A percentile compares a stretch with the other conserved stretches of the same genome.
Evolutionary conservation across 2,797 vertebrate genomes (phyloP).

Genomic region (Fundulus diaphanus): DNA sequence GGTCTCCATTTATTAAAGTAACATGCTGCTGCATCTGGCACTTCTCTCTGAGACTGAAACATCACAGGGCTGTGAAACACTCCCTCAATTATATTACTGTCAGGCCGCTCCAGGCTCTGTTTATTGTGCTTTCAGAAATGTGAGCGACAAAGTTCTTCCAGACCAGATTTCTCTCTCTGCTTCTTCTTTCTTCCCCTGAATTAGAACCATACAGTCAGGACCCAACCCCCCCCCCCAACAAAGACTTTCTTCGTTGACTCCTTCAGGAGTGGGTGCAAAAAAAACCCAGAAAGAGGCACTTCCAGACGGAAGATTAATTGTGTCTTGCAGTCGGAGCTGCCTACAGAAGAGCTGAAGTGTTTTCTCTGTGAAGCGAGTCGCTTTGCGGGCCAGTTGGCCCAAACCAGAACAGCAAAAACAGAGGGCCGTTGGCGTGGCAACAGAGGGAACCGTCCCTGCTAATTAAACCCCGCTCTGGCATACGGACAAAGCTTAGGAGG

Average conservation of each 20-base stretch:
- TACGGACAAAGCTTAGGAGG: slow-evolving; percentile 44
- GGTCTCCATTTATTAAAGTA: slow-evolving; percentile 59
- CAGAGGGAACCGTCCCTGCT: slow-evolving; percentile 70
- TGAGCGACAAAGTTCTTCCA: slow-evolving; percentile 22
- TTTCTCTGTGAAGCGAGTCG: slow-evolving; percentile 37
- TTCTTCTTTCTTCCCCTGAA: slow-evolving; percentile 9
- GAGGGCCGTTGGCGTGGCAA: slow-evolving; percentile 68
- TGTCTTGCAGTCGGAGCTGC: slow-evolving; percentile 60
- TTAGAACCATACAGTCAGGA: slow-evolving; percentile 42
- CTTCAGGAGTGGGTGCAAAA: slow-evolving; percentile 10
- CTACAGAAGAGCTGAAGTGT: slow-evolving; percentile 48
- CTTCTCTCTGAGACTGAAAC: slow-evolving; percentile 29
- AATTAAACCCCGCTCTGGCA: slow-evolving; percentile 41
- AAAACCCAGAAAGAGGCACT: slow-evolving; percentile 12
- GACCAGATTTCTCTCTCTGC: slow-evolving; percentile 23
- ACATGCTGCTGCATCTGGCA: slow-evolving; percentile 56
- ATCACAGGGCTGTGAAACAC: slow-evolving; percentile 43
- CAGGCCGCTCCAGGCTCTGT: slow-evolving; percentile 43
- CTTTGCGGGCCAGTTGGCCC: slow-evolving; percentile 71
- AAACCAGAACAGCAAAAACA: slow-evolving; percentile 68
- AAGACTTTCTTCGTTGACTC: slow-evolving; percentile 48
- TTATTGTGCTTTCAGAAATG: slow-evolving; percentile 40
- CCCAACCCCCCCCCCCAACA: slow-evolving; percentile 36
- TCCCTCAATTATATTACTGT: slow-evolving; percentile 45
- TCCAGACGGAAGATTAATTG: slow-evolving; percentile 46